phyloP scores from a whole-genome alignment of 1,140 invertebrate species.

The Drosophila grimshawi region DNA sequence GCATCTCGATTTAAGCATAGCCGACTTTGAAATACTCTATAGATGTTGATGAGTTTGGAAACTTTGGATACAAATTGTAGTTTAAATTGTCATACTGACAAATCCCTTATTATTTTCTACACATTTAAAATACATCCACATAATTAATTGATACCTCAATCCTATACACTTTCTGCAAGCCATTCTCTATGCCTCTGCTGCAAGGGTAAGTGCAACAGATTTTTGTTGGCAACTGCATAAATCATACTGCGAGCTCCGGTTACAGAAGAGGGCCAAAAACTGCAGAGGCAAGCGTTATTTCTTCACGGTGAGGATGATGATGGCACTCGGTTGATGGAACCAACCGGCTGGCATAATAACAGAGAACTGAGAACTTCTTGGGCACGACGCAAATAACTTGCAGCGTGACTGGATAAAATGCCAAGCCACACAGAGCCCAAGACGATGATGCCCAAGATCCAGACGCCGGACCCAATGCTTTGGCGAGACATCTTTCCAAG shows the following conservation, averaged over 20 bases:
- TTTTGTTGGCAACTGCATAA: constrained; percentile 67
- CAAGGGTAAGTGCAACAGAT: constrained; percentile 47
- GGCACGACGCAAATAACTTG: constrained; percentile 81
- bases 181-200: background rate
- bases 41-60: background rate
- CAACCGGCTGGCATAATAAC: constrained; percentile 81
- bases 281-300: constrained; percentile 54
- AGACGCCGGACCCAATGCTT: constrained; percentile 29
- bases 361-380: constrained; percentile 57
- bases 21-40: background rate
- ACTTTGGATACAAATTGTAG: no score
- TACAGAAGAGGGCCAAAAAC: constrained; percentile 54
- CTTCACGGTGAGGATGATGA: constrained; percentile 45
- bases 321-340: constrained; percentile 53
- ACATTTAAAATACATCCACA: no score
- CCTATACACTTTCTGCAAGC: no score
- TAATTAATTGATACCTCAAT: no score
- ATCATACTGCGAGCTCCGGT: constrained; percentile 67
- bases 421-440: constrained; percentile 48
- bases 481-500: constrained; percentile 69
- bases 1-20: background rate
- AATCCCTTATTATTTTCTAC: no score
- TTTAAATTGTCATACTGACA: no score
- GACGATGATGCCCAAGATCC: constrained; percentile 16
- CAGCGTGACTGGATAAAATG: constrained; percentile 79